Percentiles rank a stretch among this genome's conserved stretches.
Evolutionary conservation across 2,797 vertebrate genomes (phyloP).

Genomic region (Lutjanus campechanus): DNA sequence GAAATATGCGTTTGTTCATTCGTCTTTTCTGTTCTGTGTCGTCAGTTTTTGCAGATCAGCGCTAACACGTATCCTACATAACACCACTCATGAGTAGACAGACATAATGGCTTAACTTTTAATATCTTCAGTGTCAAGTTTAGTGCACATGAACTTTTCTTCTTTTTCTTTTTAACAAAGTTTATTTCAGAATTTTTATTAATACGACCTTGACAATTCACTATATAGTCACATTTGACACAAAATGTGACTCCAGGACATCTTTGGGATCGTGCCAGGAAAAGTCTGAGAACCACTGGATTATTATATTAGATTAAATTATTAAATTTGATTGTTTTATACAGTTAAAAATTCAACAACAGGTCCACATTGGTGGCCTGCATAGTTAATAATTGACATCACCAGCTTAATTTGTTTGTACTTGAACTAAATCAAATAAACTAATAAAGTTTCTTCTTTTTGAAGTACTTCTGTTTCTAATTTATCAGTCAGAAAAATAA

Average conservation of each 20-base stretch:
- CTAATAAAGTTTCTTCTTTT: not conserved
- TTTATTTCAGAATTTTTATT: too few species aligned
- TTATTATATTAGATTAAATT: too few species aligned
- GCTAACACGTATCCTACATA: not conserved
- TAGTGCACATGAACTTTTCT: too few species aligned
- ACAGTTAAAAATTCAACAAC: not conserved
- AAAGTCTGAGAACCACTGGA: too few species aligned
- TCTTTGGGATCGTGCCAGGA: too few species aligned
- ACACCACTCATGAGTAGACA: not conserved
- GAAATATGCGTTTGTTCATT: slow-evolving; percentile 30
- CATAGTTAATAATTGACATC: too few species aligned
- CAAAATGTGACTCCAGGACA: too few species aligned
- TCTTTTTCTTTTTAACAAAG: too few species aligned
- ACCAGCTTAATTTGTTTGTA: too few species aligned
- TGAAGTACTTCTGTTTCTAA: not conserved
- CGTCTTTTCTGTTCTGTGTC: slow-evolving; percentile 1
- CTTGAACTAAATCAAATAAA: too few species aligned
- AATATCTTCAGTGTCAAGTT: not conserved
- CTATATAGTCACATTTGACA: too few species aligned
- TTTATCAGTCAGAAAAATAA: not conserved
- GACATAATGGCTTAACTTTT: not conserved
- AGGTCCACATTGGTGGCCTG: not conserved
- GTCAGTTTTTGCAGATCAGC: slow-evolving; percentile 9
- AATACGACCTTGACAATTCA: too few species aligned
- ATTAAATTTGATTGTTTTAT: not conserved